A percentile compares a stretch with the other conserved stretches of the same genome.
These are phyloP conservation scores for Drosophila ustulata DNA, from an alignment of 2,888 invertebrate genomes.

Conservation along the genomic window DNA sequence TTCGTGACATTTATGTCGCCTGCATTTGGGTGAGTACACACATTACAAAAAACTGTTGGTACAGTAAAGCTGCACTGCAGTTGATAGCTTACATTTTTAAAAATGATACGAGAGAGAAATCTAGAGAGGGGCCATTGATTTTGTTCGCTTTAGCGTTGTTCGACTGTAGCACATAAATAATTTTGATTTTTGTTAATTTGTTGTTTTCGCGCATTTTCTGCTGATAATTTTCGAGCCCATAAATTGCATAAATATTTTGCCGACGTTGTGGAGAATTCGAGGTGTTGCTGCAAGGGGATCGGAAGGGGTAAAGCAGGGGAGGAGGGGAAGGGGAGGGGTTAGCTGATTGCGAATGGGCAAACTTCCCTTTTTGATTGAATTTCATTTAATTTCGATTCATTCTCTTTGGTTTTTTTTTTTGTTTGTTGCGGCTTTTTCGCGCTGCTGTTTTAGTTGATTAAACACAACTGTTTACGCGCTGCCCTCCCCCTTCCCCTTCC, in stretches of 20 bases:
- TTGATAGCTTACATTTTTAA: background rate
- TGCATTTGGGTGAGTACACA: slow-evolving; percentile 47
- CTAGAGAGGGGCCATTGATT: too few relatives aligned
- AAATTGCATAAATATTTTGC: slow-evolving; percentile 61
- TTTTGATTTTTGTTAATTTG: slow-evolving; percentile 54
- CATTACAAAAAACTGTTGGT: background rate
- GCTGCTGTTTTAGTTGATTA: slow-evolving; percentile 71
- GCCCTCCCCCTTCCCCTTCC: background rate
- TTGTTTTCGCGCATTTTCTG: slow-evolving; percentile 44
- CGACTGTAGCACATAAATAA: slow-evolving; percentile 11
- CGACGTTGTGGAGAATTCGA: background rate
- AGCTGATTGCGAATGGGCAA: slow-evolving; percentile 26
- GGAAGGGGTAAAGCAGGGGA: too few relatives aligned
- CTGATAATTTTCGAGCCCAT: slow-evolving; percentile 67
- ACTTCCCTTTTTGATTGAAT: slow-evolving; percentile 51
- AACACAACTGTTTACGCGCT: slow-evolving; percentile 67
- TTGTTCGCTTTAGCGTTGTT: background rate
- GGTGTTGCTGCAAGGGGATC: background rate
- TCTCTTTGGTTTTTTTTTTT: slow-evolving; percentile 5
- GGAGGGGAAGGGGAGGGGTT: slow-evolving; percentile 9
- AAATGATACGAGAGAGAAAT: too few relatives aligned
- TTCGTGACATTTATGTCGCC: slow-evolving; percentile 60
- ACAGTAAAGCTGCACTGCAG: slow-evolving; percentile 9
- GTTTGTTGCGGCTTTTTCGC: slow-evolving; percentile 20
- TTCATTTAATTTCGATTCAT: slow-evolving; percentile 17